These are phyloP conservation scores for Brachionus calyciflorus DNA, from an alignment of 1,140 invertebrate species.

Conservation along the genomic window DNA sequence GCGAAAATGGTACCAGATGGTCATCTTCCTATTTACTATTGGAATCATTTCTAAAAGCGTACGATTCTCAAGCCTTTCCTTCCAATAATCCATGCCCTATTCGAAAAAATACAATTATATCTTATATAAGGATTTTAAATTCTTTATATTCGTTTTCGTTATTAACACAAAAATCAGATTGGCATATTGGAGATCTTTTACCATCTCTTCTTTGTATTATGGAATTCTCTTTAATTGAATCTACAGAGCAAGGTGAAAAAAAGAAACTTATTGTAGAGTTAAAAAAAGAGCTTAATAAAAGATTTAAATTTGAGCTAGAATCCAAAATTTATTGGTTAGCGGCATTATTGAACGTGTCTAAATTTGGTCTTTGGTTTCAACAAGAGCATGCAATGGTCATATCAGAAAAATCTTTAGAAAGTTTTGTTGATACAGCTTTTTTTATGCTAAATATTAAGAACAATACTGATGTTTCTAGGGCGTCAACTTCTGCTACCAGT, in stretches of 20 bases:
- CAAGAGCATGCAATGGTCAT: not conserved
- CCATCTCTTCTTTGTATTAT: not conserved
- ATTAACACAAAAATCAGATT: not conserved
- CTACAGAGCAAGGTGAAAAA: not conserved
- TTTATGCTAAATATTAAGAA: no score
- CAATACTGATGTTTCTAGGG: no score
- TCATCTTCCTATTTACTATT: not conserved
- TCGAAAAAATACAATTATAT: not conserved
- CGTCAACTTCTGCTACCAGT: no score
- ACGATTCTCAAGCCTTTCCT: not conserved
- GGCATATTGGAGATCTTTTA: not conserved
- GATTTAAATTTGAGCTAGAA: not conserved
- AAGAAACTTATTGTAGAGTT: not conserved
- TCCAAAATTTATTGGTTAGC: not conserved
- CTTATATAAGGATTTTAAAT: not conserved
- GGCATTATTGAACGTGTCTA: not conserved
- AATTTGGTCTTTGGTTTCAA: not conserved
- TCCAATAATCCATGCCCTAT: not conserved
- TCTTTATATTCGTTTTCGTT: not conserved
- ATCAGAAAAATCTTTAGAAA: not conserved
- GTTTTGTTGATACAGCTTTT: not conserved
- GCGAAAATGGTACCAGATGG: constrained; percentile 10
- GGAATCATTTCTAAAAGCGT: not conserved
- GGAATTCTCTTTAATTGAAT: not conserved
- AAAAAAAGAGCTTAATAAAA: not conserved